Percentiles rank a stretch among this genome's conserved stretches.
These are phyloP conservation scores for Zygaena filipendulae DNA, from an alignment of 2,888 invertebrate genomes.

Conservation along the genomic window DNA sequence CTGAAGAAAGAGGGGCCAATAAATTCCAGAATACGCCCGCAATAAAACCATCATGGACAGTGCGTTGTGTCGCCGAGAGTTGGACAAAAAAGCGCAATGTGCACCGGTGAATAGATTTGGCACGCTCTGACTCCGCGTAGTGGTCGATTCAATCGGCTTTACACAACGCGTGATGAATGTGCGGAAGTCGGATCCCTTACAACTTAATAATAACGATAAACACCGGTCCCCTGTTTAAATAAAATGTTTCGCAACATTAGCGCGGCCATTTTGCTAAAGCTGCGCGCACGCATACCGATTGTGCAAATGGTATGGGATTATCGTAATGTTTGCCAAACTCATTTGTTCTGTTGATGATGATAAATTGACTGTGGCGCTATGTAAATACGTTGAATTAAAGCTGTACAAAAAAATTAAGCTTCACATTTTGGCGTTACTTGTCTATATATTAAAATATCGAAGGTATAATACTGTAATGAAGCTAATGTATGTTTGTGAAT, in stretches of 20 bases:
- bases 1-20: slow-evolving; percentile 41
- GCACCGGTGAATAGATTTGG: slow-evolving; percentile 39
- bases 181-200: slow-evolving; percentile 57
- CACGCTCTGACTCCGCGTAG: slow-evolving; percentile 31
- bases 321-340: slow-evolving; percentile 43
- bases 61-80: slow-evolving; percentile 24
- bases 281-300: slow-evolving; percentile 37
- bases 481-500: too few relatives aligned
- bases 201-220: slow-evolving; percentile 61
- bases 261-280: slow-evolving; percentile 47
- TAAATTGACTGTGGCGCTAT: slow-evolving; percentile 32
- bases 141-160: slow-evolving; percentile 30
- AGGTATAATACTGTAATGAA: too few relatives aligned
- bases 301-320: slow-evolving; percentile 40
- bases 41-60: slow-evolving; percentile 58
- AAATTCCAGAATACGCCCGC: slow-evolving; percentile 47
- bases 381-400: too few relatives aligned
- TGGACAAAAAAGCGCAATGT: slow-evolving; percentile 30
- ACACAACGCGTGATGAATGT: slow-evolving; percentile 47
- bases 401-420: too few relatives aligned
- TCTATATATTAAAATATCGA: too few relatives aligned
- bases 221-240: slow-evolving; percentile 52
- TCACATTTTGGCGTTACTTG: too few relatives aligned
- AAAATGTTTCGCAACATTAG: slow-evolving; percentile 56
- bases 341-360: slow-evolving; percentile 45